Evolutionary conservation across 2,113 vertebrate species (phyloP), one percentile per base, ranked within the genome.

Genomic region (Pogonocichla stellata): DNA sequence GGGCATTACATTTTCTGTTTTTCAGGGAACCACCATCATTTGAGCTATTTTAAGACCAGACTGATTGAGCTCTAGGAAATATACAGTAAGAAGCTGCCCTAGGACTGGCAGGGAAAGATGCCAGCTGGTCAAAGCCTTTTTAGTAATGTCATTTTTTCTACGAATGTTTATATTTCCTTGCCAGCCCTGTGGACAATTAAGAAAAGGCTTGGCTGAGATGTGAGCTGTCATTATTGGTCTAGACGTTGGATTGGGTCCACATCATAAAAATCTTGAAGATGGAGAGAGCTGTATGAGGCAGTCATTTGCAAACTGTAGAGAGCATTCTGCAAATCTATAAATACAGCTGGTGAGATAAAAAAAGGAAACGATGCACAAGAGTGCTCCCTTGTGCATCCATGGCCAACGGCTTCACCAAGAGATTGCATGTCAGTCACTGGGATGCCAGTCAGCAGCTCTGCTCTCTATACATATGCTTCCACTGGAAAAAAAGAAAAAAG

Each of bases 131-230:
- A 93, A 84, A 95, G 40, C 57, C 79, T 88, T 95, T 94, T 95
- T 43, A 92, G 94, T 92, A 90, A 88, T 86, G 77, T 86, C 0
- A 1, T 50, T 9, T 1, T 90, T 95, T 93, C 50, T 82, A 79
- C 0, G 0, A 92, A 92, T 95, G 94, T 97, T 98, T 97, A 53
- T 88, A 62, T 95, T 84, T 95, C 43, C 75, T 97, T 22, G 8
- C 97, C 94, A 98, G 77, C 89, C 92, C 94, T 93, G 92, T 14
- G 96, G 97, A 96, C 97, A 97, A 97, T 98, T 97, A 97, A 97
- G 96, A 94, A 96, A 97, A 97, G 74, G 86, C 28, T 97, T 96
- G 86, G 54, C 95, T 96, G 97, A 87, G 45, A 89, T 95, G 8
- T 34, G 90, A 90, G 88, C 95, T 98, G 67, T 98, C 96, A 97